Evolutionary conservation across 1,140 invertebrate genomes (phyloP).

Genomic region (Polypedilum vanderplanki): DNA sequence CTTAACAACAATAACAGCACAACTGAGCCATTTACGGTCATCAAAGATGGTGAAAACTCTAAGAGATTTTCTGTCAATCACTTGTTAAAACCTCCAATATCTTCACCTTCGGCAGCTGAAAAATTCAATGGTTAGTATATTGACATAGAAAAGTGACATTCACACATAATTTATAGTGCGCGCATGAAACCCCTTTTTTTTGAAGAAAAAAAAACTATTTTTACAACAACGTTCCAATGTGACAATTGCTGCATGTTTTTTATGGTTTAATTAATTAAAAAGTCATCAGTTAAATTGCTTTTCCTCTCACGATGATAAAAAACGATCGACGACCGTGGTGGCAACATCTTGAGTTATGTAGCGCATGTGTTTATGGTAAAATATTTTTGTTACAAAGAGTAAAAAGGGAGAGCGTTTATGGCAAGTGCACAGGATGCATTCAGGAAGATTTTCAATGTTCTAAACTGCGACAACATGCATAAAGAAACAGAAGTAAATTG

Average conservation of each 20-base stretch:
- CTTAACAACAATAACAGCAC: neutral
- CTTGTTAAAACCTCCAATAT: constrained; percentile 13
- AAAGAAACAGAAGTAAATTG: neutral
- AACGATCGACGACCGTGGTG: constrained; percentile 1
- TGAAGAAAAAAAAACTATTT: neutral
- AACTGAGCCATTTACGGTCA: neutral
- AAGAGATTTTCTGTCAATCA: constrained; percentile 7
- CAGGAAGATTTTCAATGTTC: constrained; percentile 3
- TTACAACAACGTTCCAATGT: neutral
- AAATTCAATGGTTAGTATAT: constrained; percentile 1
- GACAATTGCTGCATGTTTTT: neutral
- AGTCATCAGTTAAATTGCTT: neutral
- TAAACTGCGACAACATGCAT: neutral
- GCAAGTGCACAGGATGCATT: constrained; percentile 16
- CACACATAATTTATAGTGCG: neutral
- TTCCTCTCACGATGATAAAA: neutral
- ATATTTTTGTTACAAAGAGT: neutral
- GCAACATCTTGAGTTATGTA: neutral
- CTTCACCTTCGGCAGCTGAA: neutral
- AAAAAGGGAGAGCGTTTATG: neutral
- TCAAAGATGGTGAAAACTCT: constrained; percentile 4
- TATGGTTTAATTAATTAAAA: constrained; percentile 15
- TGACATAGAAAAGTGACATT: neutral
- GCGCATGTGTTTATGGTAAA: neutral
- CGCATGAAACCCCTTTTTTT: constrained; percentile 5